phyloP scores from a whole-genome alignment of 92 coral and sea anemone species.

The Siderastrea radians region DNA sequence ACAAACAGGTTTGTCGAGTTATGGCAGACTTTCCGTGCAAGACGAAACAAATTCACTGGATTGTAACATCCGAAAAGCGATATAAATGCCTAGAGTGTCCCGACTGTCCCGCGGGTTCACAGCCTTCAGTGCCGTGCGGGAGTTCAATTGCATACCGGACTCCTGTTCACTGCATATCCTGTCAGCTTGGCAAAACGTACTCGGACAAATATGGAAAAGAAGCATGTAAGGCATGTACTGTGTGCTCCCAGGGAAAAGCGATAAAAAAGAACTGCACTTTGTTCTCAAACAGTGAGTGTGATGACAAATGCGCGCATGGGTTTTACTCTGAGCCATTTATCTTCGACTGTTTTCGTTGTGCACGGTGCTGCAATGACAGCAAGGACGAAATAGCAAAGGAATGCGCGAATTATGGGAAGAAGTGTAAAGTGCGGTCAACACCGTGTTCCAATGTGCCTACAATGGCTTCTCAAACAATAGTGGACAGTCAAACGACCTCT shows the following conservation, averaged over 20 bases:
- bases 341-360: constrained; percentile 49
- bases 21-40: too few species aligned
- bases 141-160: constrained; percentile 44
- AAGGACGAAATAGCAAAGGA: constrained; percentile 56
- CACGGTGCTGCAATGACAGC: constrained; percentile 57
- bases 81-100: constrained; percentile 61
- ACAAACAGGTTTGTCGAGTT: too few species aligned
- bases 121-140: constrained; percentile 64
- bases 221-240: constrained; percentile 60
- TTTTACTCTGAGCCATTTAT: constrained; percentile 28
- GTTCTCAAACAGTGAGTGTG: constrained; percentile 52
- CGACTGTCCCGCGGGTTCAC: constrained; percentile 58
- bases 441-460: too few species aligned
- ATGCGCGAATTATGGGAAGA: constrained; percentile 30
- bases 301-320: constrained; percentile 41
- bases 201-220: constrained; percentile 42
- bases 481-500: too few species aligned
- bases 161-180: constrained; percentile 34
- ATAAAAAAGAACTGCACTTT: constrained; percentile 44
- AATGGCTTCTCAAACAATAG: too few species aligned
- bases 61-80: not conserved
- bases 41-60: constrained; percentile 12
- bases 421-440: not conserved
- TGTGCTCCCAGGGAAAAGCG: constrained; percentile 51
- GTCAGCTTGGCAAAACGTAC: constrained; percentile 52